These are phyloP conservation scores for Macrobrachium nipponense DNA, from an alignment of 1,140 invertebrate genomes.

Conservation along the genomic window DNA sequence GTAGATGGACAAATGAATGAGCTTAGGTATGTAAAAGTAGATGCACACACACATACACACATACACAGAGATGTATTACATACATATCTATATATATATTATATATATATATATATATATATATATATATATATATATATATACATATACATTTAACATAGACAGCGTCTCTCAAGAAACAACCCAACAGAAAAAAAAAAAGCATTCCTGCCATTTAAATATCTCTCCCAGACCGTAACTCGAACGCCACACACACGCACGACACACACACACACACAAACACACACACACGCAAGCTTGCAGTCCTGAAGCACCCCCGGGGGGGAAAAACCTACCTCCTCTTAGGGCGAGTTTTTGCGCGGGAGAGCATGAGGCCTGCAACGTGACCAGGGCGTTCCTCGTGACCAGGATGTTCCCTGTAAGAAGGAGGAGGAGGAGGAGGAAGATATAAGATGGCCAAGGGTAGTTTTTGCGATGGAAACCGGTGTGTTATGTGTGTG, in stretches of 20 bases:
- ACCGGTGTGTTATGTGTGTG: too few species aligned
- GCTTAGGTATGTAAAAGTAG: background rate
- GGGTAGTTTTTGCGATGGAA: too few species aligned
- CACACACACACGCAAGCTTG: background rate
- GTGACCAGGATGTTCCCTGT: too few species aligned
- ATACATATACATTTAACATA: background rate
- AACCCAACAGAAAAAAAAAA: too few species aligned
- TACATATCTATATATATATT: slow-evolving; percentile 5
- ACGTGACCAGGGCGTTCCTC: too few species aligned
- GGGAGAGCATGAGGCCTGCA: too few species aligned
- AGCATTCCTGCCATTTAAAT: background rate
- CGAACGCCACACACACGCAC: background rate
- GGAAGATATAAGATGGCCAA: too few species aligned
- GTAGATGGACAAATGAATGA: background rate
- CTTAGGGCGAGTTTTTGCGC: too few species aligned
- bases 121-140: slow-evolving; percentile 16
- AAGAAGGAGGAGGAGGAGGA: too few species aligned
- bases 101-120: slow-evolving; percentile 20
- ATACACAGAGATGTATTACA: background rate
- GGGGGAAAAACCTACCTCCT: too few species aligned
- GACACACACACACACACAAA: background rate
- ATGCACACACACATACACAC: background rate
- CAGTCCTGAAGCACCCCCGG: too few species aligned
- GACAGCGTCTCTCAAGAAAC: background rate
- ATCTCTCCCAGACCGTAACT: background rate